A percentile compares a stretch with the other conserved stretches of the same genome.
phyloP scores from a whole-genome alignment of 2,888 invertebrate species.

The Cheilosia vernalis region DNA sequence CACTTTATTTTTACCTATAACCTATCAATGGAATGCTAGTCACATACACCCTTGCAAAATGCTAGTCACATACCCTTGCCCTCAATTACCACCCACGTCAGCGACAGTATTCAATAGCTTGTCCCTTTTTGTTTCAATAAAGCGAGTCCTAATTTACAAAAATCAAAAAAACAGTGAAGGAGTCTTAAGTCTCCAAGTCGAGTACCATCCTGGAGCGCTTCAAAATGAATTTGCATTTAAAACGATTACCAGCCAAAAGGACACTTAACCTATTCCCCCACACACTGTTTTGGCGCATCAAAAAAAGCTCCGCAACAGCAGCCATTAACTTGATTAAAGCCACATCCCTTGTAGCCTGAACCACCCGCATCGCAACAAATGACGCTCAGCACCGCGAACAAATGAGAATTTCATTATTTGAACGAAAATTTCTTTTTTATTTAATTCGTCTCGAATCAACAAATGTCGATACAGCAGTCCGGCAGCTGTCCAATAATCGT shows the following conservation, averaged over 20 bases:
- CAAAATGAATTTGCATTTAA: slow-evolving; percentile 7
- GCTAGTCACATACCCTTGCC: background rate
- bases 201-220: background rate
- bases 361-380: slow-evolving; percentile 32
- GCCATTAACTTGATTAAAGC: slow-evolving; percentile 34
- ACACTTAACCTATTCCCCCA: slow-evolving; percentile 1
- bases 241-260: background rate
- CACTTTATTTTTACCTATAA: too few relatives aligned
- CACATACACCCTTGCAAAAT: too few relatives aligned
- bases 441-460: slow-evolving; percentile 29
- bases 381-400: slow-evolving; percentile 44
- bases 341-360: background rate
- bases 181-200: background rate
- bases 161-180: too few relatives aligned
- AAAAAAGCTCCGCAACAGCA: background rate
- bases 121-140: too few relatives aligned
- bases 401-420: slow-evolving; percentile 48
- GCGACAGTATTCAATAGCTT: background rate
- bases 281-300: background rate
- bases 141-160: too few relatives aligned
- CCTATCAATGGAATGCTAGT: too few relatives aligned
- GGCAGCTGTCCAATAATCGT: slow-evolving; percentile 46
- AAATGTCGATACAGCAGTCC: slow-evolving; percentile 18
- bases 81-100: background rate
- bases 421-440: slow-evolving; percentile 25